phyloP scores from a whole-genome alignment of 2,888 invertebrate genomes.

The Mythimna lalbum region DNA sequence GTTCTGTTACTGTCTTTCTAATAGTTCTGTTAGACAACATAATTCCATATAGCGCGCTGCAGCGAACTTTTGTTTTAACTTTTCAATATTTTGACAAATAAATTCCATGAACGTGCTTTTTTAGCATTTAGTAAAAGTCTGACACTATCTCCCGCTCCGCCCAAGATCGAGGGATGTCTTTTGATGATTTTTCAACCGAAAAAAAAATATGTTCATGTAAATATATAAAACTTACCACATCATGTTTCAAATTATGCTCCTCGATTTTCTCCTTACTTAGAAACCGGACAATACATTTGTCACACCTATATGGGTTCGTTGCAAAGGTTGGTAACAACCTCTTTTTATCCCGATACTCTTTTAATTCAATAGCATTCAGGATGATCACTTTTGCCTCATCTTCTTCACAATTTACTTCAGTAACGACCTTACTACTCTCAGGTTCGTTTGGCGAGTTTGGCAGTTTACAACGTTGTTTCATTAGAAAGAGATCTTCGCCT shows the following conservation, averaged over 20 bases:
- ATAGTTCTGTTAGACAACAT: no score
- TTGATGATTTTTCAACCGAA: no score
- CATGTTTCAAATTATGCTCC: conserved; percentile 25
- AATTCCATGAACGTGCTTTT: no score
- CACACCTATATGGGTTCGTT: background rate
- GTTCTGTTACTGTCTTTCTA: no score
- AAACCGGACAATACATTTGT: conserved; percentile 11
- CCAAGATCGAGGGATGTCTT: no score
- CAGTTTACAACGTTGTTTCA: no score
- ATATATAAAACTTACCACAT: background rate
- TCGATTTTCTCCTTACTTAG: conserved; percentile 14
- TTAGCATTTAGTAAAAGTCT: no score
- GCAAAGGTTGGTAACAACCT: background rate
- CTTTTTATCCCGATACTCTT: background rate
- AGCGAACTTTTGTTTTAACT: no score
- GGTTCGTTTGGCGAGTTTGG: background rate
- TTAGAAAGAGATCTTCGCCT: background rate
- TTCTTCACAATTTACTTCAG: background rate
- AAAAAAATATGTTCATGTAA: no score
- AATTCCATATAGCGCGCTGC: no score
- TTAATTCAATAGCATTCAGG: background rate
- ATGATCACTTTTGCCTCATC: conserved; percentile 2
- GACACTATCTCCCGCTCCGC: no score
- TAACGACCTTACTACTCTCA: background rate
- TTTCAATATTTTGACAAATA: no score